Base-by-base conservation (phyloP, 2,888 invertebrate genomes). In the Miltochrista miniata region DNA sequence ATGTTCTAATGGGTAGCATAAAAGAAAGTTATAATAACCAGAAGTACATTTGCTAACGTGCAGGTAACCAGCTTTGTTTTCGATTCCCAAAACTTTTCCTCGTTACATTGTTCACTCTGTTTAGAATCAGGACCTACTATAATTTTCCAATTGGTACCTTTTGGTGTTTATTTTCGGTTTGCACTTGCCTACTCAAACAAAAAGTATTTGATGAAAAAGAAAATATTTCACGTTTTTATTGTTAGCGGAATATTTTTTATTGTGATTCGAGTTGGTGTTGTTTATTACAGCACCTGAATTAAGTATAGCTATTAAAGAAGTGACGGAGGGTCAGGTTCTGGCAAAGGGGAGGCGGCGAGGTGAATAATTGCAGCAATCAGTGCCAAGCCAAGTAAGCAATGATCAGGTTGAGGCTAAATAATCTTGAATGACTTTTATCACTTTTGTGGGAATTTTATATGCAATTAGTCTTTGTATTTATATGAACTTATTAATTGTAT, bases 341-440 rank as follows among this genome's bases (percentile, higher is more conserved):
- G 72, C 64, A 55, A 71, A 77, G 74, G 75, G 76, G 73, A 77
- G 76, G 82, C 79, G 82, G 73, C 68, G 79, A 80, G 74, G 83
- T 87, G 83, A 87, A 77, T 87, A 84, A 88, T 89, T 83, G 79
- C 79, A 57, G 72, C 82, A 86, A 88, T 88, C 85, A 83, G 76
- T 76, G 79, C 75, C 79, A 74, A 80, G 76, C 80, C 80, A 79
- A 79, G 79, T 79, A 79, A 79, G 74, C 79, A 56, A 62, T 67
- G 65, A 68, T 62, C 59, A 75, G 72, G 66, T 64, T 61, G 66
- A 68, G 64, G 65, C 62, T 61, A 59, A 61, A 59, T 63, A 68
- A 73, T 72, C 18, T 24, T 24, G 18, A 24, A 2, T 24, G 18
- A 24, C 18, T 24, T 24, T 24, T 24, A 5, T 5, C 18, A 5